phyloP scores from a whole-genome alignment of 2,113 vertebrate species.

The Neodon shergylaensis region DNA sequence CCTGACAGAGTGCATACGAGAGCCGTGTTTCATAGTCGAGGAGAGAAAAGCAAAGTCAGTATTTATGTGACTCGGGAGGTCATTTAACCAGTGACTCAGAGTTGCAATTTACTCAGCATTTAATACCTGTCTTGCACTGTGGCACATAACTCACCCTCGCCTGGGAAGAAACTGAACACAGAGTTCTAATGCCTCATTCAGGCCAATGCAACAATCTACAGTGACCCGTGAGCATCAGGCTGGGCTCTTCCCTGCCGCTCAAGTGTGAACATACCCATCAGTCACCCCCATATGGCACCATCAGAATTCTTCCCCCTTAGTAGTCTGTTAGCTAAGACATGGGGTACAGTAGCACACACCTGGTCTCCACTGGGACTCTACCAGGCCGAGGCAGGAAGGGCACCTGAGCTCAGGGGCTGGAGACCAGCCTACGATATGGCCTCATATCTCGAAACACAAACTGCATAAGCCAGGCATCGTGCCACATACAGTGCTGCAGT shows the following conservation, averaged over 20 bases:
- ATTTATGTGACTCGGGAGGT: not conserved
- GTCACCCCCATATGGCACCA: no score
- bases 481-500: no score
- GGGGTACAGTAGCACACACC: no score
- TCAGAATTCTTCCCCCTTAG: not conserved
- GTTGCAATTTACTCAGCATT: not conserved
- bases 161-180: not conserved
- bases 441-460: not conserved
- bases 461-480: not conserved
- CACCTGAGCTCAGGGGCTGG: not conserved
- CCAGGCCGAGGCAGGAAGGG: not conserved
- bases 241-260: rapidly evolving
- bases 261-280: not conserved
- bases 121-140: not conserved
- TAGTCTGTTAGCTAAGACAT: not conserved
- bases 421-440: not conserved
- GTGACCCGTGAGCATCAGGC: rapidly evolving
- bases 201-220: rapidly evolving
- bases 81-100: not conserved
- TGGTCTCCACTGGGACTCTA: not conserved
- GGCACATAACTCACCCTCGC: rapidly evolving
- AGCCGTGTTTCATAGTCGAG: not conserved
- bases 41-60: not conserved
- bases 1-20: not conserved
- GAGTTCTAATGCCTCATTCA: rapidly evolving